Base-by-base conservation (phyloP, 1,140 invertebrate genomes). In the Philaenus spumarius region DNA sequence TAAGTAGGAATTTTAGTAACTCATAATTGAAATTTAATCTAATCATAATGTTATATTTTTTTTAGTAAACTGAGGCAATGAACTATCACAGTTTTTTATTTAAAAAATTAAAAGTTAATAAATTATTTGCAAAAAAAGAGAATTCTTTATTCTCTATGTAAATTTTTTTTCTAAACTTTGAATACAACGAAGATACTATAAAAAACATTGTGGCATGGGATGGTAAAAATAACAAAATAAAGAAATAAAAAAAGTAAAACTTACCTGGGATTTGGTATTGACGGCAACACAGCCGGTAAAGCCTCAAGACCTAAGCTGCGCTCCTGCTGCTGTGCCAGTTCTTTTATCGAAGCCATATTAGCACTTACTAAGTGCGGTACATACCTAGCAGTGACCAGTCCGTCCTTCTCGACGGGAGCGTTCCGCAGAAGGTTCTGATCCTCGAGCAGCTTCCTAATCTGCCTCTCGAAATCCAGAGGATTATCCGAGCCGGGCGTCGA, bases 401-500 rank as follows among this genome's bases (percentile, higher is more conserved):
- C 58, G 3, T 34, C 26, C 9, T 30, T 30, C 5, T 30, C 42
- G 6, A 20, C 40, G 17, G 34, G 40, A 37, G 76, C 80, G 62
- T 75, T 77, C 65, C 79, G 78, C 24, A 82, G 72, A 26, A 83
- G 68, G 71, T 81, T 82, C 67, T 83, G 82, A 65, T 86, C 83
- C 66, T 87, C 85, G 43, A 87, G 72, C 58, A 87, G 74, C 69
- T 84, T 83, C 72, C 86, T 83, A 60, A 87, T 84, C 67, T 87
- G 58, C 22, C 56, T 24, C 42, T 66, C 64, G 55, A 66, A 66
- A 40, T 66, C 62, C 17, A 46, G 35, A 12, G 40, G 58, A 40
- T 52, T 59, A 15, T 35, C 53, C 9, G 45, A 40, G 14, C 22
- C 42, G 2, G 45, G 59, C 4, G 22, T 50, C 30, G 54, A 48